A percentile compares a stretch with the other conserved stretches of the same genome.
Conservation (phyloP, 1,140 invertebrate species). For the Danaus plexippus region DNA sequence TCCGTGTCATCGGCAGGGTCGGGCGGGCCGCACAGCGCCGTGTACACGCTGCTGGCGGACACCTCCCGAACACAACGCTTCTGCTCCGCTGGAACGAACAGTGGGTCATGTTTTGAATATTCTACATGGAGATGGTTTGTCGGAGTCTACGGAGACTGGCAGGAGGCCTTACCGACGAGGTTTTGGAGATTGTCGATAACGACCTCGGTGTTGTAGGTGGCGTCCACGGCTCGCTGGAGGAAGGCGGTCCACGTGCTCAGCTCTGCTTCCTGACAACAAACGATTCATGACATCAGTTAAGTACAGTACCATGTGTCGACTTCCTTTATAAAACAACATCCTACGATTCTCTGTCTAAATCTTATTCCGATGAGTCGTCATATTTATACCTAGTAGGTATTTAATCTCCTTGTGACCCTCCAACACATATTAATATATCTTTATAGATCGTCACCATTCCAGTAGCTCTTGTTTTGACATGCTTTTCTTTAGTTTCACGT, state of each 20-base stretch:
- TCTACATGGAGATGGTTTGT: background rate
- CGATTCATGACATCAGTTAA: slow-evolving; percentile 8
- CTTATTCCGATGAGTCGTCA: too few relatives aligned
- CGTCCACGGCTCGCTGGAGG: slow-evolving; percentile 57
- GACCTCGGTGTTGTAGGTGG: slow-evolving; percentile 55
- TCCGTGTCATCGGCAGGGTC: slow-evolving; percentile 47
- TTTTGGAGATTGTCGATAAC: slow-evolving; percentile 63
- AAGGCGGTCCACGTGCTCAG: slow-evolving; percentile 61
- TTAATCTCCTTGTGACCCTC: too few relatives aligned
- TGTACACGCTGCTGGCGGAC: slow-evolving; percentile 46
- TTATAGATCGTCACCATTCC: too few relatives aligned
- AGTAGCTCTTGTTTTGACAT: too few relatives aligned
- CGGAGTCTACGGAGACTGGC: background rate
- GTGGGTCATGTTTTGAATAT: background rate
- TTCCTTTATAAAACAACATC: too few relatives aligned
- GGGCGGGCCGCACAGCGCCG: slow-evolving; percentile 35
- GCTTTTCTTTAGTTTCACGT: too few relatives aligned
- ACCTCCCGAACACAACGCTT: slow-evolving; percentile 58
- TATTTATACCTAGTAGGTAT: too few relatives aligned
- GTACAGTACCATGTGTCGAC: background rate
- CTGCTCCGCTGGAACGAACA: slow-evolving; percentile 49
- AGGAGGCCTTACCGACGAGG: slow-evolving; percentile 45
- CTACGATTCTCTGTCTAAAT: too few relatives aligned
- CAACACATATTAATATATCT: too few relatives aligned
- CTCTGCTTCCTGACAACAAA: slow-evolving; percentile 45